A percentile compares a stretch with the other conserved stretches of the same genome.
Evolutionary conservation across 2,113 vertebrate genomes (phyloP).

Genomic region (Microtus pennsylvanicus): DNA sequence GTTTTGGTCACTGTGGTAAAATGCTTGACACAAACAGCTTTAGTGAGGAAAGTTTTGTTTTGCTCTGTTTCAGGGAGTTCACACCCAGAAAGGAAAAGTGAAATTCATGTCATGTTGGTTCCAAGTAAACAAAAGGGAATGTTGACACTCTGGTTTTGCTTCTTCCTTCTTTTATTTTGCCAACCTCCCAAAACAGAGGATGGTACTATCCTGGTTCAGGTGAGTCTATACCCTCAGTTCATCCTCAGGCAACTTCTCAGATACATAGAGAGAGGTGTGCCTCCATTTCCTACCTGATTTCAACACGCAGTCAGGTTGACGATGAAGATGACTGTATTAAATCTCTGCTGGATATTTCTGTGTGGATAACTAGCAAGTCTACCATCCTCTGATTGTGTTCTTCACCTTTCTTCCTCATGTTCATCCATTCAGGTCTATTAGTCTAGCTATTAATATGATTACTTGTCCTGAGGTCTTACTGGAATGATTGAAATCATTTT

Average conservation of each 20-base stretch:
- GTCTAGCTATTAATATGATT: not conserved
- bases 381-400: no score
- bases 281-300: not conserved
- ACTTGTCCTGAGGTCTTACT: not conserved
- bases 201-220: no score
- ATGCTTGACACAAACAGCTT: not conserved
- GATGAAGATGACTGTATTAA: not conserved
- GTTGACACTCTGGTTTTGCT: not conserved
- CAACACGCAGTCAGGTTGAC: not conserved
- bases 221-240: not conserved
- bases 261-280: no score
- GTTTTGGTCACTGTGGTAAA: not conserved
- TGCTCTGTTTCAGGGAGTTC: not conserved
- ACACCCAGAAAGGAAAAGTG: not conserved
- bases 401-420: not conserved
- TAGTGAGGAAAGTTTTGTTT: not conserved
- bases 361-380: not conserved
- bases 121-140: not conserved
- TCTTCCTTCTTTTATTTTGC: not conserved
- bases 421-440: not conserved
- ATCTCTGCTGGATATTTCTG: not conserved
- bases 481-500: not conserved
- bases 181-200: no score
- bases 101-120: not conserved
- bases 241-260: not conserved